Conservation (phyloP, 2,113 vertebrate genomes). For the Bubo scandiacus region DNA sequence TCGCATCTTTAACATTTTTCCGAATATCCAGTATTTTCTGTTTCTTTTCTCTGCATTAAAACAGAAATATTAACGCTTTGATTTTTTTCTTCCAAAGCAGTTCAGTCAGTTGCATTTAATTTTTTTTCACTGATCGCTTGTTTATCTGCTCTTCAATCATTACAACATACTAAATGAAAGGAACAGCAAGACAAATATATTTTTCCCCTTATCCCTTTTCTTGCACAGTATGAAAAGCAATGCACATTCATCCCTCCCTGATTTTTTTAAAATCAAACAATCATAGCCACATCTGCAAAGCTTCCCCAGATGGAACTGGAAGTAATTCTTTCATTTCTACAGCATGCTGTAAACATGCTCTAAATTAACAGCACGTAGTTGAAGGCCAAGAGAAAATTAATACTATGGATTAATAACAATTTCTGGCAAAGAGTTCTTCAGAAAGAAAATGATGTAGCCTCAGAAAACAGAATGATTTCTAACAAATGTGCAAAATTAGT, state of each 20-base stretch:
- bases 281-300: conserved; percentile 25
- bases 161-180: neutral
- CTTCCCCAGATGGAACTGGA: conserved; percentile 1
- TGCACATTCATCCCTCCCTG: neutral
- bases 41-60: conserved; percentile 93
- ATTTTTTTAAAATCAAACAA: neutral
- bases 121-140: neutral
- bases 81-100: neutral
- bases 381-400: neutral
- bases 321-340: conserved; percentile 8
- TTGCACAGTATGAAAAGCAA: neutral
- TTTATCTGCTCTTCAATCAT: conserved; percentile 15
- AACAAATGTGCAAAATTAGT: conserved; percentile 15
- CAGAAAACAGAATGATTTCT: conserved; percentile 23
- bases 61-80: conserved; percentile 53
- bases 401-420: neutral
- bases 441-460: conserved; percentile 14
- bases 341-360: conserved; percentile 13
- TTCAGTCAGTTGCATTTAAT: neutral
- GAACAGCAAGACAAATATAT: neutral
- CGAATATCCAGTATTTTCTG: conserved; percentile 99
- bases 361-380: neutral
- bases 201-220: neutral
- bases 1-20: conserved; percentile 99
- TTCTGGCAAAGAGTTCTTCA: neutral